Evolutionary conservation across 2,113 vertebrate species (phyloP).

Genomic region (Gadus chalcogrammus): DNA sequence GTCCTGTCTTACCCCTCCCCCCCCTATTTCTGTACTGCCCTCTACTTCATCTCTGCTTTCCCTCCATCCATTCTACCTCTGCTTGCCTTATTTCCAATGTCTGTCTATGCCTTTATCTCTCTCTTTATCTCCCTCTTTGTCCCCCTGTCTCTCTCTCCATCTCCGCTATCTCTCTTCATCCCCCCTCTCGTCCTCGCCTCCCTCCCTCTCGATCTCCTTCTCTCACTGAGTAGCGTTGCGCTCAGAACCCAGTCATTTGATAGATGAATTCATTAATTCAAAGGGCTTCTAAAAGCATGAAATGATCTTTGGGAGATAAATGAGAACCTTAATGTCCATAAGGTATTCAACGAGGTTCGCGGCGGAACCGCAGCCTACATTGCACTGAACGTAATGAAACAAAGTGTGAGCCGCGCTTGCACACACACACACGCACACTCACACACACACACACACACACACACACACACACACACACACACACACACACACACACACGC

Average conservation of each 20-base stretch:
- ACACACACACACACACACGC: not conserved
- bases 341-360: not conserved
- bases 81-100: not conserved
- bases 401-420: no score
- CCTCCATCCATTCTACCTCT: not conserved
- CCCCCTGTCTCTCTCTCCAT: not conserved
- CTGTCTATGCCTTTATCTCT: not conserved
- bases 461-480: not conserved
- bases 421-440: not conserved
- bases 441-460: not conserved
- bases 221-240: slow-evolving; percentile 56
- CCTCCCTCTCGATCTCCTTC: slow-evolving; percentile 9
- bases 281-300: slow-evolving; percentile 69
- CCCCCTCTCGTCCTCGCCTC: not conserved
- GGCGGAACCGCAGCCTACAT: not conserved
- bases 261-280: slow-evolving; percentile 71
- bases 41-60: not conserved
- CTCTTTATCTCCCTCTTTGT: not conserved
- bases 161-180: not conserved
- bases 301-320: slow-evolving; percentile 70
- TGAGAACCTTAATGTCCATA: slow-evolving; percentile 57
- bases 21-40: slow-evolving; percentile 11
- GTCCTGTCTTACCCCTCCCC: slow-evolving; percentile 7
- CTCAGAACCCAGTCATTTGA: slow-evolving; percentile 60
- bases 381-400: not conserved